These are phyloP conservation scores for Pherbina coryleti DNA, from an alignment of 2,888 invertebrate species.

Conservation along the genomic window DNA sequence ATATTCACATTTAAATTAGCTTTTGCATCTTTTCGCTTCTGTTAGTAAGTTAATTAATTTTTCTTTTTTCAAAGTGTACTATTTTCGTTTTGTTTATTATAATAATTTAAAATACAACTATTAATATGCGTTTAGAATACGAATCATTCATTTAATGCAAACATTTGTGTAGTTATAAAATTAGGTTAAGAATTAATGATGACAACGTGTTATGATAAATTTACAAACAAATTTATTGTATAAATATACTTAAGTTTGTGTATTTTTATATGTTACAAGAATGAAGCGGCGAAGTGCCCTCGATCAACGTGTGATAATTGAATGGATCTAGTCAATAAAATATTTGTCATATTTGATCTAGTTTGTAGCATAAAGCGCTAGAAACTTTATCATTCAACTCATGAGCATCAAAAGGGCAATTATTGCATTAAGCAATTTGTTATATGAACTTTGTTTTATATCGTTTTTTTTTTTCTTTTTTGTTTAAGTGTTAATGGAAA, in stretches of 20 bases:
- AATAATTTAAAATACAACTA: constrained; percentile 35
- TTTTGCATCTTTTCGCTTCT: constrained; percentile 43
- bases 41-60: constrained; percentile 44
- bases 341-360: too few relatives aligned
- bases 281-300: neutral
- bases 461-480: neutral
- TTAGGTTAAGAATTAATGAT: constrained; percentile 7
- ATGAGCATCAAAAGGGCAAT: neutral
- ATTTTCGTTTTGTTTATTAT: constrained; percentile 38
- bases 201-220: constrained; percentile 18
- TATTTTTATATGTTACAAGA: constrained; percentile 9
- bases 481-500: neutral
- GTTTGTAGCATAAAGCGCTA: too few relatives aligned
- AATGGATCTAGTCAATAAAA: too few relatives aligned
- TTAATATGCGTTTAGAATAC: constrained; percentile 20
- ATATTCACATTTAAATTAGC: constrained; percentile 30
- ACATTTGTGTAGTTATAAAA: constrained; percentile 12
- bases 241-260: neutral
- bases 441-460: neutral
- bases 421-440: neutral
- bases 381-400: neutral
- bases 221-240: constrained; percentile 1
- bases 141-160: constrained; percentile 16
- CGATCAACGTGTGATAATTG: too few relatives aligned
- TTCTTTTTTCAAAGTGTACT: constrained; percentile 27